Evolutionary conservation across 2,888 invertebrate genomes (phyloP).

Genomic region (Cyclophora albipunctata): DNA sequence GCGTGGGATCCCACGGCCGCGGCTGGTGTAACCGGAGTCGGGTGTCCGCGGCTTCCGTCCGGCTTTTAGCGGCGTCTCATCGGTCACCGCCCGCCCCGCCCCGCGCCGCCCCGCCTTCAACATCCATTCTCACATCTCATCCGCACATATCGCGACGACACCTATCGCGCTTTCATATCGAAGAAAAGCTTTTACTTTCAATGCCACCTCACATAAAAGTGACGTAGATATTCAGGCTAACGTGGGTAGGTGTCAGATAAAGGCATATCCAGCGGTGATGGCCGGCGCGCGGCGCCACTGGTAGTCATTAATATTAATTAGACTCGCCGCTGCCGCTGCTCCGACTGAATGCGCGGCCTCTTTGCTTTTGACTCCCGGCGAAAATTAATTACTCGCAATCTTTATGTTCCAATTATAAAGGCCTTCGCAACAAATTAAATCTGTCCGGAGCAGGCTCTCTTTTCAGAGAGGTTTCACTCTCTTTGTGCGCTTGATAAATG

Average conservation of each 20-base stretch:
- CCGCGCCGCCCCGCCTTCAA: constrained; percentile 22
- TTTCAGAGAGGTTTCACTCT: constrained; percentile 74
- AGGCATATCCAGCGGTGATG: constrained; percentile 15
- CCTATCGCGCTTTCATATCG: constrained; percentile 23
- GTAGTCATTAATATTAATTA: constrained; percentile 74
- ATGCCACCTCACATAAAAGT: constrained; percentile 17
- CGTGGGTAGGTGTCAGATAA: constrained; percentile 11
- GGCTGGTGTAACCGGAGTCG: constrained; percentile 66
- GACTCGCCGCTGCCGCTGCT: constrained; percentile 56
- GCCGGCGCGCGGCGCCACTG: constrained; percentile 39
- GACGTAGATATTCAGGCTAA: constrained; percentile 14
- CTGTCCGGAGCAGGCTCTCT: constrained; percentile 72
- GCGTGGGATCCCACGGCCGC: constrained; percentile 54
- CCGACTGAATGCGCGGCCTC: constrained; percentile 63
- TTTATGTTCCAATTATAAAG: constrained; percentile 76
- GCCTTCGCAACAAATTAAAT: constrained; percentile 77
- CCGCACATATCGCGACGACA: constrained; percentile 25
- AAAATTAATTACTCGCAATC: constrained; percentile 76
- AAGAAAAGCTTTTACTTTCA: constrained; percentile 24
- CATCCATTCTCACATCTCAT: constrained; percentile 39
- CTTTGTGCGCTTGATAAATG: constrained; percentile 75
- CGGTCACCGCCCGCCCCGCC: constrained; percentile 44
- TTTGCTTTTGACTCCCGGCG: constrained; percentile 74
- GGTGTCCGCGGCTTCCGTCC: constrained; percentile 72
- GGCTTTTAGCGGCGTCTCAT: constrained; percentile 71